Evolutionary conservation across 2,797 vertebrate species (phyloP).

Genomic region (Syndactyla subalaris): DNA sequence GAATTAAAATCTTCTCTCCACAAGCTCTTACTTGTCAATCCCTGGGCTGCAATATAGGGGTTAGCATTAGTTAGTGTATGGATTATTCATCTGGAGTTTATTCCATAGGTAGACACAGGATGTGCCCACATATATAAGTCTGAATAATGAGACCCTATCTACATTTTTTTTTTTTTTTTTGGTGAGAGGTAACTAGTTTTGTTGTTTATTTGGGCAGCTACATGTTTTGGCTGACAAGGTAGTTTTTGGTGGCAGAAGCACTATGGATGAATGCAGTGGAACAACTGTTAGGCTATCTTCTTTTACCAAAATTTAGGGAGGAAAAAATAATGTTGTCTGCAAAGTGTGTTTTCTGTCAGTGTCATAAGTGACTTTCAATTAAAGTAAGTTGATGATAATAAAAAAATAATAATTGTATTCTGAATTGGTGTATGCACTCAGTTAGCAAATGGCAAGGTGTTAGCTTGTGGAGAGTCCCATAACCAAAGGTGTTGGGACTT

Average conservation of each 20-base stretch:
- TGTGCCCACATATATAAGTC: not conserved
- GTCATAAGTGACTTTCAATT: not conserved
- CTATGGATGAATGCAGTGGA: not conserved
- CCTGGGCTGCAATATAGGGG: not conserved
- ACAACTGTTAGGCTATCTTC: not conserved
- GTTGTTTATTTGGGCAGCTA: not conserved
- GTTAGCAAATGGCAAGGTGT: not conserved
- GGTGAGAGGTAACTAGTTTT: not conserved
- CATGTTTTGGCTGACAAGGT: not conserved
- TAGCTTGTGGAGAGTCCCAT: not conserved
- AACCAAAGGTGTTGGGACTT: not conserved
- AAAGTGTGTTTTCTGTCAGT: not conserved
- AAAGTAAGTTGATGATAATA: not conserved
- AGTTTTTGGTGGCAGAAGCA: not conserved
- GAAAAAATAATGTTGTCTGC: not conserved
- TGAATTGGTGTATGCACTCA: not conserved
- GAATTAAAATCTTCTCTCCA: not conserved
- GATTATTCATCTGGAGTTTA: not conserved
- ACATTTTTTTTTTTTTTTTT: not conserved
- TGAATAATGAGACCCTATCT: not conserved
- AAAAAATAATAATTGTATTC: not conserved
- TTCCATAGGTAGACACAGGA: not conserved
- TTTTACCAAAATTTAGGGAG: not conserved
- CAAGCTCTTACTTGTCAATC: not conserved
- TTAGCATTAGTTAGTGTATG: not conserved